Base-by-base conservation (phyloP, 2,888 invertebrate genomes). In the Caenorhabditis doughertyi region DNA sequence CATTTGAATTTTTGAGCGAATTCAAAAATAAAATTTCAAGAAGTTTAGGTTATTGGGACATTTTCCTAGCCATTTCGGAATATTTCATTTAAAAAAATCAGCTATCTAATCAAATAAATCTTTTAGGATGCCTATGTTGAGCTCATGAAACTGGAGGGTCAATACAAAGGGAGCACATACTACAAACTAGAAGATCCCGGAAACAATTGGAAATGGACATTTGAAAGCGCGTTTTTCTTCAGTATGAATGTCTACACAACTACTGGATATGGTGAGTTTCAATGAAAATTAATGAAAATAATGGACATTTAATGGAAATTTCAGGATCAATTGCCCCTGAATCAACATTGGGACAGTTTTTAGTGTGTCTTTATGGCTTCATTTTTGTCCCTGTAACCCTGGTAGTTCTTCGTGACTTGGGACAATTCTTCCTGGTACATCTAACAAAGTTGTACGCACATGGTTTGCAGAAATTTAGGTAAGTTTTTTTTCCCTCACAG, bases 191-290 rank as follows among this genome's bases (percentile, higher is more conserved):
- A 85, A 32, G 76, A 84, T 47, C 77, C 72, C 8, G 82, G 76
- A 2, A 80, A 84, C 13, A 79, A 86, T 35, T 81, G 80, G 73
- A 87, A 84, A 51, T 88, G 88, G 88, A 84, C 85, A 2, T 88
- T 87, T 29, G 67, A 72, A n/a, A 81, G 83, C 27, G 84, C 88
- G 2, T 79, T 87, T 53, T 88, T 87, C 79, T 88, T 85, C 68
- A 81, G 83, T 29, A 83, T 85, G 81, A 88, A 86, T 67, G 84
- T 88, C 5, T 87, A 85, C 71, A 88, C 87, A 2, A 86, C 87
- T 16, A 85, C 86, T n/a, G 88, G 88, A 53, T 87, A 88, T 70
- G 87, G 88, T 87, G 67, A 13, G n/a, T n/a, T n/a, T n/a, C n/a
- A 9, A 18, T 58, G n/a, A 18, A 18, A 32, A 23, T 16, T 42